Evolutionary conservation across 2,888 invertebrate genomes (phyloP), one percentile per base, ranked within the genome.

Genomic region (Calameuta filiformis): DNA sequence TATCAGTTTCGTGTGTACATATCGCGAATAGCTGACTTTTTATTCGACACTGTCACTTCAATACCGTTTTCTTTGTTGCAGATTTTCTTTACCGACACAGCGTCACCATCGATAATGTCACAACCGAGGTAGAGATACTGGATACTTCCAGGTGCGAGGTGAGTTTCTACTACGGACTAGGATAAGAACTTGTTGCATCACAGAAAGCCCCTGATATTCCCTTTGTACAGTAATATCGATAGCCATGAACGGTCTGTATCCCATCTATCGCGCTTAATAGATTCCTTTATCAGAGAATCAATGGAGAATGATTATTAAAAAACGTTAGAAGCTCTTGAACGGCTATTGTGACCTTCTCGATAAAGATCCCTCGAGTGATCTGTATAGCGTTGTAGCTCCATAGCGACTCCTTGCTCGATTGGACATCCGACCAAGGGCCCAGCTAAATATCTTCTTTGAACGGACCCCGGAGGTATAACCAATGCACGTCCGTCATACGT

Each of bases 111-210:
- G 96, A 96, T 91, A 95, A 95, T 88, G 95, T 94, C 83, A 94
- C 94, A 84, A 95, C 95, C 81, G 96, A 96, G 92, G 95, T 96
- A 87, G 96, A 96, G 93, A 96, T 95, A 92, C 93, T 95, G 92
- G 96, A 96, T 92, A 96, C 95, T 85, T 96, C 96, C 86, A 95
- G 95, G 93, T 96, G 95, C 93, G 95, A 94, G 93, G 96, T 96
- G 93, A 95, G 95, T 94, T 80, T 68, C 23, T 56, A 56, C 23
- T 9, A 56, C 23, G 56, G 56, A 40, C 40, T 40, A 9, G 6
- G 6, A 56, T 23, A 56, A 56, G 15, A 23, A 56, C 23, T 23
- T 56, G 9, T 23, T 23, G 23, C 9, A 9, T 15, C 56, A 56
- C 23, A 1, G 23, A 56, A 23, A 56, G 23, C 6, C 23, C 6